Conservation (phyloP, 2,888 invertebrate species). For the Epinotia brunnichana region DNA sequence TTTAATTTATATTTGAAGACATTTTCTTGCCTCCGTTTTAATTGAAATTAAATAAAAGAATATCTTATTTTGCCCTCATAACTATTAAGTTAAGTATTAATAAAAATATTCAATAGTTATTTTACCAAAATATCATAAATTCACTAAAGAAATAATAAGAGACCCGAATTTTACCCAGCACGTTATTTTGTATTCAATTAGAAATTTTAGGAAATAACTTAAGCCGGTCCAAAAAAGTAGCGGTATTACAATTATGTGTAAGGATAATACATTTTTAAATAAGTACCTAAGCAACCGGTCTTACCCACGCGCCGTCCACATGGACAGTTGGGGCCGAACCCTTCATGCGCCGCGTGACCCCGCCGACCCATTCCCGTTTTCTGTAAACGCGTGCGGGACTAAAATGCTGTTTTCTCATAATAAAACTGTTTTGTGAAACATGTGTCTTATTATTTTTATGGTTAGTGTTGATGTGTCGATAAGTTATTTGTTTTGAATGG, state of each 20-base stretch:
- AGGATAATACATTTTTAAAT: constrained; percentile 4
- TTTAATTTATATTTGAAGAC: background rate
- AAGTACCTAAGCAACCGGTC: constrained; percentile 43
- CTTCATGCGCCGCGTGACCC: constrained; percentile 73
- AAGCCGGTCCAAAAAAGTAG: too few relatives aligned
- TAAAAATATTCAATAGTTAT: too few relatives aligned
- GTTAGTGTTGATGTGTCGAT: constrained; percentile 61
- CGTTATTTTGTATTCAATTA: too few relatives aligned
- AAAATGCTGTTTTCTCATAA: constrained; percentile 69
- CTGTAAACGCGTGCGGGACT: constrained; percentile 72
- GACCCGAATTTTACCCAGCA: too few relatives aligned
- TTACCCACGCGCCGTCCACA: constrained; percentile 49
- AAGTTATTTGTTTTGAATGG: constrained; percentile 62
- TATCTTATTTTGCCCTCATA: background rate
- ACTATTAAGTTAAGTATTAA: too few relatives aligned
- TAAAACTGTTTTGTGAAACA: constrained; percentile 69
- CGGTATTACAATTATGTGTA: background rate
- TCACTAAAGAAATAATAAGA: too few relatives aligned
- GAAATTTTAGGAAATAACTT: too few relatives aligned
- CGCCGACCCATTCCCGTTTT: constrained; percentile 70
- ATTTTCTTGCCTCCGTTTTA: background rate
- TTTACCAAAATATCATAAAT: too few relatives aligned
- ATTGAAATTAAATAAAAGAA: background rate
- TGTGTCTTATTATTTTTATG: constrained; percentile 67
- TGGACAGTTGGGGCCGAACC: constrained; percentile 77